Evolutionary conservation across 2,888 invertebrate genomes (phyloP).

Genomic region (Perdita meconis): DNA sequence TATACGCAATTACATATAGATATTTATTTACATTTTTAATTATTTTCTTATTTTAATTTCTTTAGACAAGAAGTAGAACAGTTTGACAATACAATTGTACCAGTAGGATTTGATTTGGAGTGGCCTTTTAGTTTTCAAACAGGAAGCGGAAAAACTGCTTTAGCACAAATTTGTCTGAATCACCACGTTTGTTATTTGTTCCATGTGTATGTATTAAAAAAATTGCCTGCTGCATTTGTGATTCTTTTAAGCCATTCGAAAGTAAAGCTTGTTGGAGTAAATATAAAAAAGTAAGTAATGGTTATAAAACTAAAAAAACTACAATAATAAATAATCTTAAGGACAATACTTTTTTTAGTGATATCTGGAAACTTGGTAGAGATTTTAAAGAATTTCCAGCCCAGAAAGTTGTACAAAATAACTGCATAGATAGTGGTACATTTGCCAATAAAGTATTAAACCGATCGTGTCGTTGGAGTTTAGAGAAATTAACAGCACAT

Average conservation of each 20-base stretch:
- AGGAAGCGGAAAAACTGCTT: conserved; percentile 86
- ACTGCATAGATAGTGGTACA: conserved; percentile 87
- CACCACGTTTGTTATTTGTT: conserved; percentile 86
- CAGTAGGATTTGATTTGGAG: conserved; percentile 88
- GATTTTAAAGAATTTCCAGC: conserved; percentile 87
- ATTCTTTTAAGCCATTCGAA: conserved; percentile 86
- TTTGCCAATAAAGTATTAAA: conserved; percentile 86
- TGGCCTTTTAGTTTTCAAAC: conserved; percentile 88
- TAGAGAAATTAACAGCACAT: conserved; percentile 86
- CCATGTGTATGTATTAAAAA: conserved; percentile 86
- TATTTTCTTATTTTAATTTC: conserved; percentile 24
- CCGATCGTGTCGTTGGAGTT: conserved; percentile 86
- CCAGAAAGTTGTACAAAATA: conserved; percentile 85
- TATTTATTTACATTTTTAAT: conserved; percentile 26
- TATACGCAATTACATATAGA: not conserved
- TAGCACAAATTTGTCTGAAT: conserved; percentile 87
- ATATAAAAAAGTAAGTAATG: conserved; percentile 87
- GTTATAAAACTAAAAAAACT: no score
- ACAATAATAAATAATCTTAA: no score
- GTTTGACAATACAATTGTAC: conserved; percentile 80
- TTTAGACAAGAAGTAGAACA: conserved; percentile 81
- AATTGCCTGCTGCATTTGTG: conserved; percentile 86
- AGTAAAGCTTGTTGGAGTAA: conserved; percentile 87
- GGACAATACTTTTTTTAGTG: conserved; percentile 84
- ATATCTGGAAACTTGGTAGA: conserved; percentile 87